Evolutionary conservation across 2,113 vertebrate genomes (phyloP), one percentile per base, ranked within the genome.

Genomic region (Psephotus haematonotus): DNA sequence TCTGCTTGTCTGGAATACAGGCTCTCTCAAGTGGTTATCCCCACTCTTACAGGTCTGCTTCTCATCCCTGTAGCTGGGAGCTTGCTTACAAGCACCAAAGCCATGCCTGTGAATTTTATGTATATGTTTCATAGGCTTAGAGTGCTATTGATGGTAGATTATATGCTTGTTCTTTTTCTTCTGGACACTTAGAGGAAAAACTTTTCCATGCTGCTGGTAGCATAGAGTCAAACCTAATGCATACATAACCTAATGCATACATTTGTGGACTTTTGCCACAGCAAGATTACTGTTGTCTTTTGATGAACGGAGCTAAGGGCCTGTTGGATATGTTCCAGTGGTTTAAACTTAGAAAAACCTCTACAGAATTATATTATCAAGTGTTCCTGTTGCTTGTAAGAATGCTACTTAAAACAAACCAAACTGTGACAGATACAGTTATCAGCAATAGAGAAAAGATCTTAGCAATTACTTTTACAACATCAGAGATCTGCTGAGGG

Each of bases 361-460:
- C 68, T 47, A 11, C 35, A 49, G 29, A 49, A 67, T 77, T 74
- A 14, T 43, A 70, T 53, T 75, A 46, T 74, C 1, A 19, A 63
- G 53, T 55, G 50, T 82, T 94, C 46, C 89, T 85, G 62, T 72
- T 87, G 81, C 79, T 90, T 84, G 3, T 59, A 88, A 91, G 68
- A 92, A 86, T 20, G 35, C 67, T 33, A 59, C 75, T 65, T 83
- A 83, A 95, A 93, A 25, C 82, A 60, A 82, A 52, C 16, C 11
- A 22, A 39, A 35, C 47, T 5, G 9, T 12, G n/a, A 41, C 41
- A 84, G 83, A 31, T 62, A 62, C 1, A 71, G 72, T 88, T 96
- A 96, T 89, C 86, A 93, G 81, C 71, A 85, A 75, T 57, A 47
- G 37, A 93, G 72, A 57, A 77, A 43, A 82, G 84, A 76, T 88